Percentiles rank a stretch among this genome's conserved stretches.
Conservation (phyloP, 1,140 invertebrate species). For the Notospermus geniculatus region DNA sequence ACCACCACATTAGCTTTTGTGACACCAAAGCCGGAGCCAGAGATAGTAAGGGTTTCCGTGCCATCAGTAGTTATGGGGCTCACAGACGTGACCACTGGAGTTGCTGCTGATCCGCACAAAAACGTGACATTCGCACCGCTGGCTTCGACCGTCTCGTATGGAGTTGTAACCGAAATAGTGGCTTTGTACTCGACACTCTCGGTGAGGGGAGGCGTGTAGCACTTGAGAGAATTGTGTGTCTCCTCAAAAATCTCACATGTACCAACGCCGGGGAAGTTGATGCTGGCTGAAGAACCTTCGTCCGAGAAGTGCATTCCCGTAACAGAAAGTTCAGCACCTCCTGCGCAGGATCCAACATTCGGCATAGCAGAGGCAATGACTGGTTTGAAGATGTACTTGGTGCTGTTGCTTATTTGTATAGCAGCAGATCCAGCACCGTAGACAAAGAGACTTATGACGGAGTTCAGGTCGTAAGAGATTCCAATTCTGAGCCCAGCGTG, state of each 20-base stretch:
- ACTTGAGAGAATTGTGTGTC: background rate
- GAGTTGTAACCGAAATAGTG: background rate
- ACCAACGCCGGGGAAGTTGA: background rate
- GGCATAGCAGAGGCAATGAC: background rate
- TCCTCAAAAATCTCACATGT: background rate
- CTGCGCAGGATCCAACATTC: background rate
- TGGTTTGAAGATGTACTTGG: background rate
- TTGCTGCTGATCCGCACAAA: background rate
- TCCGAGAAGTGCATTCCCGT: background rate
- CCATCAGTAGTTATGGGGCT: background rate
- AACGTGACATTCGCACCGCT: background rate
- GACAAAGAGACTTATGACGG: background rate
- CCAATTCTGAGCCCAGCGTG: background rate
- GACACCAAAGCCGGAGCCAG: slow-evolving; percentile 30
- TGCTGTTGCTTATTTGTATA: background rate
- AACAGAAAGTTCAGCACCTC: background rate
- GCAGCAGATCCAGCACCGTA: background rate
- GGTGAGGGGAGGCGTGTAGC: background rate
- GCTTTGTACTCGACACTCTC: background rate
- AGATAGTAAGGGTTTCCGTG: slow-evolving; percentile 17
- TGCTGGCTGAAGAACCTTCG: background rate
- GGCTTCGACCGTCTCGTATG: background rate
- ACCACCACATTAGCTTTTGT: slow-evolving; percentile 21
- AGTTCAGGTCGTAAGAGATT: background rate
- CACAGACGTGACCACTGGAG: background rate